These are phyloP conservation scores for Apodemia mormo DNA, from an alignment of 2,888 invertebrate species.

Conservation along the genomic window DNA sequence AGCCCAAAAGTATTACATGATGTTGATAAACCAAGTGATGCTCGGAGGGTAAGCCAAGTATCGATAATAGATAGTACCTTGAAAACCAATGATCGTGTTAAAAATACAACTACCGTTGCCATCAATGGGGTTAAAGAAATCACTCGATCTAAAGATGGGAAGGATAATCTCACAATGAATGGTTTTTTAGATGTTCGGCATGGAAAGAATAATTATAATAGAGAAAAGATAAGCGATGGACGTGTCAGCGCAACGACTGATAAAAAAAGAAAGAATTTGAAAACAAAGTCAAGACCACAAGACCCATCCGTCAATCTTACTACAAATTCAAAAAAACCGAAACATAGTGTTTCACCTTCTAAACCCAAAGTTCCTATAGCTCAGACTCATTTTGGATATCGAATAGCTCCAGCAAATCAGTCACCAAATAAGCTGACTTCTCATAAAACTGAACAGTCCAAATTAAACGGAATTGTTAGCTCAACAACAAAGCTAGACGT, in stretches of 20 bases:
- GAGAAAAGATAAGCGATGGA: slow-evolving; percentile 51
- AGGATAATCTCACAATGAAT: slow-evolving; percentile 59
- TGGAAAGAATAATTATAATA: slow-evolving; percentile 51
- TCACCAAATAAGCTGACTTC: slow-evolving; percentile 52
- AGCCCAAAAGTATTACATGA: slow-evolving; percentile 74
- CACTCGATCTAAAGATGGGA: slow-evolving; percentile 53
- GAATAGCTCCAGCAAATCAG: slow-evolving; percentile 56
- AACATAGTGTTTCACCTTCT: slow-evolving; percentile 2
- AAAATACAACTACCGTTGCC: slow-evolving; percentile 46
- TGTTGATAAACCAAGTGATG: slow-evolving; percentile 61
- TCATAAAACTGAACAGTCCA: slow-evolving; percentile 53
- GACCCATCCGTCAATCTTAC: slow-evolving; percentile 69
- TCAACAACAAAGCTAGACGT: slow-evolving; percentile 73
- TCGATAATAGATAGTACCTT: slow-evolving; percentile 41
- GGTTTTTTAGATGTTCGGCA: slow-evolving; percentile 66
- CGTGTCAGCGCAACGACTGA: slow-evolving; percentile 58
- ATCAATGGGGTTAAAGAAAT: slow-evolving; percentile 57
- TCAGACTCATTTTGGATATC: slow-evolving; percentile 51
- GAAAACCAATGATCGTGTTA: slow-evolving; percentile 53
- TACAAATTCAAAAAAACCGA: slow-evolving; percentile 43
- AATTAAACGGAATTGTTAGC: slow-evolving; percentile 64
- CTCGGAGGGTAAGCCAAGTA: slow-evolving; percentile 38
- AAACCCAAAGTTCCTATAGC: slow-evolving; percentile 57
- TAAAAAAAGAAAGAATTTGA: slow-evolving; percentile 51
- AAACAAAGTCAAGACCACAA: slow-evolving; percentile 38